Percentiles rank a stretch among this genome's conserved stretches.
phyloP scores from a whole-genome alignment of 64 coral and sea anemone genomes.

The Montipora cactus region DNA sequence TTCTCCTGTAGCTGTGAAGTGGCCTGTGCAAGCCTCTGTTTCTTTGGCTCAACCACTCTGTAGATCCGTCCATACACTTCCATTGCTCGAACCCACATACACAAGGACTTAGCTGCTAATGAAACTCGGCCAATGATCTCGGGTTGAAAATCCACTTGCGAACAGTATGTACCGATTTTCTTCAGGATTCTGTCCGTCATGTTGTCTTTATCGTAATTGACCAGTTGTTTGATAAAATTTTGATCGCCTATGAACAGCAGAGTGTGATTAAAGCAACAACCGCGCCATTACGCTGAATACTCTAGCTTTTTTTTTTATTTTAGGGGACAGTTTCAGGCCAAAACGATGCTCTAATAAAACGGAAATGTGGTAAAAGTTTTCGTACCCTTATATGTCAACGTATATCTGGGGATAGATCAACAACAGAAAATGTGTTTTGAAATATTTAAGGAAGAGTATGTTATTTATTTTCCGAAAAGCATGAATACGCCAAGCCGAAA shows the following conservation, averaged over 20 bases:
- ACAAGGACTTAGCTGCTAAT: slow-evolving; percentile 93
- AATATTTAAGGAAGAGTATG: no score
- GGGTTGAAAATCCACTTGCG: slow-evolving; percentile 97
- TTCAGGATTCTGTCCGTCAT: slow-evolving; percentile 97
- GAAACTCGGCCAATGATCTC: slow-evolving; percentile 99
- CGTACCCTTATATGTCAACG: no score
- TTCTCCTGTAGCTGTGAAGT: slow-evolving; percentile 93
- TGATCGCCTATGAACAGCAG: slow-evolving; percentile 73
- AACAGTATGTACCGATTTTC: slow-evolving; percentile 97
- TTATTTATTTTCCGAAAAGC: no score
- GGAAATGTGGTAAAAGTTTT: no score
- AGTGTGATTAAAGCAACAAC: neutral
- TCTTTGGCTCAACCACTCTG: slow-evolving; percentile 98
- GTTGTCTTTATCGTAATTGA: slow-evolving; percentile 99
- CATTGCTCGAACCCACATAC: slow-evolving; percentile 99
- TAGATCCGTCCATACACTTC: slow-evolving; percentile 97
- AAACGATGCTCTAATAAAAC: no score
- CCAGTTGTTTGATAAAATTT: slow-evolving; percentile 98
- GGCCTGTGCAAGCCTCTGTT: slow-evolving; percentile 95
- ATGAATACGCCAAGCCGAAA: no score
- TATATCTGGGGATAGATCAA: no score
- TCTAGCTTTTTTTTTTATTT: no score
- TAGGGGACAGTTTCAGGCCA: no score
- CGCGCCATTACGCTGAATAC: no score
- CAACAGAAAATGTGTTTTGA: no score